These are phyloP conservation scores for Pseudorectes ferrugineus DNA, from an alignment of 2,113 vertebrate species.

Conservation along the genomic window DNA sequence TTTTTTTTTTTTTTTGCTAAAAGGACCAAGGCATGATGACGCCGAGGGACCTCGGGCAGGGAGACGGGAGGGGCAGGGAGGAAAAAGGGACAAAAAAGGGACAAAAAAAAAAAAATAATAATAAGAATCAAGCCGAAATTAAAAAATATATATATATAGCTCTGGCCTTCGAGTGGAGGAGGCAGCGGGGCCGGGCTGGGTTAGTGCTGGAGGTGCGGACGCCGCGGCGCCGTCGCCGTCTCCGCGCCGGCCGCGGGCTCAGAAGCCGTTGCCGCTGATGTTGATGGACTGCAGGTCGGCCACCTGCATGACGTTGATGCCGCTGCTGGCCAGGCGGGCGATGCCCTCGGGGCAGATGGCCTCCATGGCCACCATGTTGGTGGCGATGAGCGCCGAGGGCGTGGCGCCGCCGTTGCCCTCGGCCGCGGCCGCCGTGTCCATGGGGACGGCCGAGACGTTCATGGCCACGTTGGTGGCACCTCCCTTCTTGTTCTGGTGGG, in stretches of 20 bases:
- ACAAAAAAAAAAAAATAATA: neutral
- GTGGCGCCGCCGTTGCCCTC: conserved; percentile 67
- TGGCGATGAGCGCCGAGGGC: conserved; percentile 79
- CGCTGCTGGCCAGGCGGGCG: conserved; percentile 85
- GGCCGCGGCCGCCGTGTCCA: conserved; percentile 67
- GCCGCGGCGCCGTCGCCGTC: neutral
- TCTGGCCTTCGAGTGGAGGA: neutral
- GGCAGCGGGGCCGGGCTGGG: neutral
- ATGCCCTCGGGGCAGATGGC: conserved; percentile 90
- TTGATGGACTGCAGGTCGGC: conserved; percentile 90
- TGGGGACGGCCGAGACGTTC: conserved; percentile 73
- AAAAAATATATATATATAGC: conserved; percentile 26
- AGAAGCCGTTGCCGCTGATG: conserved; percentile 90
- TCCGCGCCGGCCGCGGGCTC: conserved; percentile 3
- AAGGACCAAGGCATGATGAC: too few relatives aligned
- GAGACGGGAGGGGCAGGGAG: too few relatives aligned
- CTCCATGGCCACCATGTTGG: conserved; percentile 88
- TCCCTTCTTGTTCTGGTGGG: conserved; percentile 91
- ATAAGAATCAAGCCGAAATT: conserved; percentile 19
- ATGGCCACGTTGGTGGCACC: conserved; percentile 56
- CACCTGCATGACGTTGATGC: conserved; percentile 95
- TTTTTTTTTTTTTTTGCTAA: too few relatives aligned
- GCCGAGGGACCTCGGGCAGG: too few relatives aligned
- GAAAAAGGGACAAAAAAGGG: neutral
- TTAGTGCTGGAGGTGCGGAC: neutral